Evolutionary conservation across 2,113 vertebrate genomes (phyloP), one percentile per base, ranked within the genome.

Genomic region (Nothoprocta perdicaria): DNA sequence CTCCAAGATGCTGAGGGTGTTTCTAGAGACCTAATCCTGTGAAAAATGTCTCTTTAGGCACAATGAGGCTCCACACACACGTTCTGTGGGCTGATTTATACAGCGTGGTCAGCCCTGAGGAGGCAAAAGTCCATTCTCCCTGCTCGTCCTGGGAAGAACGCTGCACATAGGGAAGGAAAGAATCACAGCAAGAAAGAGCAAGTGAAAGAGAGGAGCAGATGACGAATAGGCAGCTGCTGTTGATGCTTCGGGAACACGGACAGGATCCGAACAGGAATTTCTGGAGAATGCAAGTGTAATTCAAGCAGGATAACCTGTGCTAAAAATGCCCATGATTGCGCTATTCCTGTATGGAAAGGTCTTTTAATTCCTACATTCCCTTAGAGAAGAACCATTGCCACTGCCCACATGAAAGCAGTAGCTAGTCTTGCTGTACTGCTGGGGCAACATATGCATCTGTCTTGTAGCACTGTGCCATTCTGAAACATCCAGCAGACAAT

Each of bases 201-300:
- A 76, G 68, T 86, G 81, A 90, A 73, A 93, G 81, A 92, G 79
- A 14, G 84, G 35, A 92, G 74, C 92, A 94, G 93, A 76, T 95
- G 93, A 94, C 4, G 53, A 22, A 27, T 6, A 40, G 55, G 84
- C 91, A 96, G 94, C 93, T 93, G 88, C 43, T 55, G 31, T 31
- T 31, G 79, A 45, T 0, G 0, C 57, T 91, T 89, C 57, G 93
- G 76, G 89, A 88, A 85, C 41, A 77, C 0, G 4, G 43, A 92
- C 24, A 16, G 65, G 82, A 85, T 68, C 26, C 73, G 85, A 73
- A 86, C 52, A 92, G 80, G 87, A 96, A 92, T 91, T 88, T 72
- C 46, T 73, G 71, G 38, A 89, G 89, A 93, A 91, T 26, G 84
- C 22, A 65, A 83, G 48, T 77, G 94, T 84, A 87, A 89, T 67